Conservation (phyloP, 2,888 invertebrate species). For the Maniola hyperantus region DNA sequence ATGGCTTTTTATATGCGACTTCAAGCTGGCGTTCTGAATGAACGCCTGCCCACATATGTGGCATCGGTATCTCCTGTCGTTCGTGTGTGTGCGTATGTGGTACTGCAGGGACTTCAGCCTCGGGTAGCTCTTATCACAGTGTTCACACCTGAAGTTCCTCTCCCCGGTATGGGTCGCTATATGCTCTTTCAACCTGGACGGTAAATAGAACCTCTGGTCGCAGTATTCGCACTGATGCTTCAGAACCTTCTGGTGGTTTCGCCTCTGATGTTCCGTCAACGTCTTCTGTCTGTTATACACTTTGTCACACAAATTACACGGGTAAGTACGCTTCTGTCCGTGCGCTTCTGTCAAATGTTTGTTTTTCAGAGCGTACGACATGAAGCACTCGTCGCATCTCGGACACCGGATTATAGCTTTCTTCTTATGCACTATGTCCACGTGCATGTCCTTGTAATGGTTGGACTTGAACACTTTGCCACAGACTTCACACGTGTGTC, state of each 20-base stretch:
- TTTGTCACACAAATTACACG: conserved; percentile 68
- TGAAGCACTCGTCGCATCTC: conserved; percentile 67
- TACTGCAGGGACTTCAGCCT: conserved; percentile 81
- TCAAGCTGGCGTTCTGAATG: conserved; percentile 80
- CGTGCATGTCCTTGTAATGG: conserved; percentile 65
- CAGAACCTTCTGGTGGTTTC: conserved; percentile 67
- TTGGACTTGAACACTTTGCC: conserved; percentile 71
- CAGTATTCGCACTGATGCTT: conserved; percentile 71
- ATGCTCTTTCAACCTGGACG: conserved; percentile 72
- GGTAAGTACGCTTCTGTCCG: conserved; percentile 67
- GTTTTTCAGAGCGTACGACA: conserved; percentile 65
- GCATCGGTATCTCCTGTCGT: conserved; percentile 80
- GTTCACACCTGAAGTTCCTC: conserved; percentile 78
- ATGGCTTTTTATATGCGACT: conserved; percentile 81
- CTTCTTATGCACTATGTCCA: conserved; percentile 70
- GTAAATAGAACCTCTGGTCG: conserved; percentile 72
- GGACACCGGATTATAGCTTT: conserved; percentile 69
- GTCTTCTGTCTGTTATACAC: conserved; percentile 71
- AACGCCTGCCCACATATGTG: conserved; percentile 78
- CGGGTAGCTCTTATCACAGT: conserved; percentile 83
- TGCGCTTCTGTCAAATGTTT: conserved; percentile 69
- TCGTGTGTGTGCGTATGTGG: conserved; percentile 80
- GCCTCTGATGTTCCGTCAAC: conserved; percentile 64
- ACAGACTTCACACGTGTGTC: conserved; percentile 75
- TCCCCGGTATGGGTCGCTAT: conserved; percentile 80